These are phyloP conservation scores for Micrasema minimum DNA, from an alignment of 1,140 invertebrate species.

Conservation along the genomic window DNA sequence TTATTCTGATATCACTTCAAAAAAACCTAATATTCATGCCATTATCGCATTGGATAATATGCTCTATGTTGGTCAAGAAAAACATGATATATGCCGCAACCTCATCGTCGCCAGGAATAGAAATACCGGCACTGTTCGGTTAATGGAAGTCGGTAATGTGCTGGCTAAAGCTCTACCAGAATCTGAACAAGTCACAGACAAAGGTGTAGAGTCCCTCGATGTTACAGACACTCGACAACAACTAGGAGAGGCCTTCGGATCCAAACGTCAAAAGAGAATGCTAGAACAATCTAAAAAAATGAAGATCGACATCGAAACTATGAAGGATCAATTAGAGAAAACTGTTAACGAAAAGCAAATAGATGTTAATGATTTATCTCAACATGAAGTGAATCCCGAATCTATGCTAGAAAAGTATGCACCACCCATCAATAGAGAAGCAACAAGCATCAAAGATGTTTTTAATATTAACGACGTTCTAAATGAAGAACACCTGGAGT, in stretches of 20 bases:
- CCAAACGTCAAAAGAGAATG: constrained; percentile 60
- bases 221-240: constrained; percentile 13
- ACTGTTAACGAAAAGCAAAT: constrained; percentile 52
- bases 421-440: constrained; percentile 60
- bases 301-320: constrained; percentile 59
- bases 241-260: constrained; percentile 64
- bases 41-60: constrained; percentile 25
- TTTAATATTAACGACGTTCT: constrained; percentile 62
- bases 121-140: constrained; percentile 42
- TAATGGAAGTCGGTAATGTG: constrained; percentile 46
- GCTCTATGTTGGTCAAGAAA: constrained; percentile 39
- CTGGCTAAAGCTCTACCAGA: constrained; percentile 38
- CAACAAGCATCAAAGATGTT: constrained; percentile 56
- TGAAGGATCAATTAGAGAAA: constrained; percentile 60
- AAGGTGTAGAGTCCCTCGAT: not conserved
- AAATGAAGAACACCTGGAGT: constrained; percentile 53
- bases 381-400: constrained; percentile 23
- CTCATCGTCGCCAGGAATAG: constrained; percentile 43
- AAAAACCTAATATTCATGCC: constrained; percentile 10
- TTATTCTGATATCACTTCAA: constrained; percentile 22
- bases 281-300: constrained; percentile 61
- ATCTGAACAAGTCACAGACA: not conserved
- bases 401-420: constrained; percentile 34
- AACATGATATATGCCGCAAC: constrained; percentile 26
- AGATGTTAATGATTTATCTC: constrained; percentile 21